Base-by-base conservation (phyloP, 2,888 invertebrate species). In the Caenorhabditis imperialis region DNA sequence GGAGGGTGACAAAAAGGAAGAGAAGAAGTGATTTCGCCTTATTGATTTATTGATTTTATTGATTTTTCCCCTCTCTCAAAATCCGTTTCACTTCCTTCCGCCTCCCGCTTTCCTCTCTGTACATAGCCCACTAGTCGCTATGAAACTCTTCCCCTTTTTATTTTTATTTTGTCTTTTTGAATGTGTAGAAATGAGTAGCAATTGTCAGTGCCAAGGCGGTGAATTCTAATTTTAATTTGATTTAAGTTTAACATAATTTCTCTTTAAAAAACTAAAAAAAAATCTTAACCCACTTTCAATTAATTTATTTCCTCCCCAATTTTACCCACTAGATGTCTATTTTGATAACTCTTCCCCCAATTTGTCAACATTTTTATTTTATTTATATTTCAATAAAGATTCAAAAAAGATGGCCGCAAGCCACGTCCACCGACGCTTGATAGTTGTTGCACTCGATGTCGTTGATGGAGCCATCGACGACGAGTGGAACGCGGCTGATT, bases 1-100 rank as follows among this genome's bases (percentile, higher is more conserved):
- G 14, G 84, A 81, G 25, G 81, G 75, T 14, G 81, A 84, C 42
- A 83, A 83, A 67, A 77, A 79, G 40, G 76, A 80, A 7, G 80
- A 80, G 8, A 77, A 79, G 61, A 82, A 79, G 62, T 75, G 51
- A 60, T 4, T 22, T 7, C 30, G 7, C 54, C 16, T 12, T 27
- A 7, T 42, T 20, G 14, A 22, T n/a, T 37, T 20, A 3, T 20
- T 8, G 7, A 1, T n/a, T 33, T 14, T 30, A 18, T 23, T 37
- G 16, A 37, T 37, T 35, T 45, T 37, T 37, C 10, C 20, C 35
- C 2, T 53, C 22, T 37, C 2, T 16, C 40, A 3, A 42, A 35
- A 45, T 40, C 18, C 35, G 7, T 30, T 57, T 47, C 54, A 48
- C 47, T 48, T 38, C 30, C 27, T 6, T 30, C 22, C 35, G 14